phyloP scores from a whole-genome alignment of 2,797 vertebrate genomes.

The Argyrosomus regius region DNA sequence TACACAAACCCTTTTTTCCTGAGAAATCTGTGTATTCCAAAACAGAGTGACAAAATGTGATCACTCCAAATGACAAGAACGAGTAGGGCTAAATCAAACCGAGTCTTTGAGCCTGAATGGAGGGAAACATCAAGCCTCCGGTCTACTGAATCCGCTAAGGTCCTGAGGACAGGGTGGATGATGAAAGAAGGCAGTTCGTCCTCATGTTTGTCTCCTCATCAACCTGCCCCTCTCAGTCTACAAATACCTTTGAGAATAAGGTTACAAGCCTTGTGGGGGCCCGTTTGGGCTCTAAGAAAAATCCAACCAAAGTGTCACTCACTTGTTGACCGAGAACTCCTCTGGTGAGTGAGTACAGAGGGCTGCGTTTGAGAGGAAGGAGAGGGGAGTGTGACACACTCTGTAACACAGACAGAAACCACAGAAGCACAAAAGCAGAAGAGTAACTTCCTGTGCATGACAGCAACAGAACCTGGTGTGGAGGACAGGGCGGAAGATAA shows the following conservation, averaged over 20 bases:
- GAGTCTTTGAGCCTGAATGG: constrained; percentile 34
- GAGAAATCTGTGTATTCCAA: constrained; percentile 63
- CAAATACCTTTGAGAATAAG: constrained; percentile 24
- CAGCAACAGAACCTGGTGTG: constrained; percentile 61
- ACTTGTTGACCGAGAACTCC: constrained; percentile 35
- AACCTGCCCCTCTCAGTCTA: constrained; percentile 16
- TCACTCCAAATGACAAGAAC: constrained; percentile 45
- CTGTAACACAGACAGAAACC: constrained; percentile 80
- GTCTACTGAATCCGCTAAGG: constrained; percentile 47
- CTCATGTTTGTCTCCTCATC: constrained; percentile 60
- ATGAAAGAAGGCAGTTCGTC: constrained; percentile 39
- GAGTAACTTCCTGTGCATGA: constrained; percentile 86
- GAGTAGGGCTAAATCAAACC: constrained; percentile 38
- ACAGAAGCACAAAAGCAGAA: constrained; percentile 86
- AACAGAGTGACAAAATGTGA: constrained; percentile 36
- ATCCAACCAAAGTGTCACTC: constrained; percentile 5
- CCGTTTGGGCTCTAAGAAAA: constrained; percentile 12
- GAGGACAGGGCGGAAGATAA: constrained; percentile 57
- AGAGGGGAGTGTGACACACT: constrained; percentile 68
- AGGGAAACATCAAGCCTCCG: constrained; percentile 39
- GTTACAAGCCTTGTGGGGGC: constrained; percentile 8
- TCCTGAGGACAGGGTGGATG: constrained; percentile 46
- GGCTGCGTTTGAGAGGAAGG: constrained; percentile 74
- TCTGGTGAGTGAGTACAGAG: constrained; percentile 45
- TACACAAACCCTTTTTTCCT: constrained; percentile 50